These are phyloP conservation scores for Hirtodrosophila alboralis DNA, from an alignment of 2,888 invertebrate genomes.

Conservation along the genomic window DNA sequence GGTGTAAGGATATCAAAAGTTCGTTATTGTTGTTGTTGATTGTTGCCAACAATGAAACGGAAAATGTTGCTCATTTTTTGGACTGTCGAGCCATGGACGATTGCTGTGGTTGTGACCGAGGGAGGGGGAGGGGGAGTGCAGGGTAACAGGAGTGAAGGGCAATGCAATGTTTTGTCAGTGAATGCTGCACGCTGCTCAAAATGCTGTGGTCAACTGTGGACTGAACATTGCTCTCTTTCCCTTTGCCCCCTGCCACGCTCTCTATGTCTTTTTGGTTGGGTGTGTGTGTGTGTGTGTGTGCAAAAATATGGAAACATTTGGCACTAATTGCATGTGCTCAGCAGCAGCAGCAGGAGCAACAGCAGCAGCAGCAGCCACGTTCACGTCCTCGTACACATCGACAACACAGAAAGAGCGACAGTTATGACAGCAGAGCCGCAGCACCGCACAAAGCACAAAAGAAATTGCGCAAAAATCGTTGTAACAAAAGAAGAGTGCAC, in stretches of 20 bases:
- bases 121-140: neutral
- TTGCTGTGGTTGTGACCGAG: constrained; percentile 47
- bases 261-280: no score
- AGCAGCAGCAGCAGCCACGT: constrained; percentile 32
- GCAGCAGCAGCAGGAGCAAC: constrained; percentile 51
- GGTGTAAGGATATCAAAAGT: constrained; percentile 26
- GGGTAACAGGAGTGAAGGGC: constrained; percentile 18
- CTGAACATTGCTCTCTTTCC: constrained; percentile 27
- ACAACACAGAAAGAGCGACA: constrained; percentile 68
- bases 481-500: constrained; percentile 75
- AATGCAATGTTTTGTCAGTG: constrained; percentile 70
- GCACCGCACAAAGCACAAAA: constrained; percentile 70
- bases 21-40: constrained; percentile 28
- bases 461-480: constrained; percentile 78
- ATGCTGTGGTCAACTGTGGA: constrained; percentile 70
- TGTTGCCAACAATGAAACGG: constrained; percentile 71
- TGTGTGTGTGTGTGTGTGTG: constrained; percentile 32
- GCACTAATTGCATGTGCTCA: constrained; percentile 82
- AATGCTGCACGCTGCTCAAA: constrained; percentile 60
- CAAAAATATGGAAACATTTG: constrained; percentile 83
- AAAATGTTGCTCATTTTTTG: constrained; percentile 72
- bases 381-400: constrained; percentile 31
- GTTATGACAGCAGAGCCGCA: constrained; percentile 73
- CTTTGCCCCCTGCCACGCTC: no score
- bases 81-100: constrained; percentile 46